Conservation (phyloP, 1,140 invertebrate species). For the Thaumetopoea pityocampa region DNA sequence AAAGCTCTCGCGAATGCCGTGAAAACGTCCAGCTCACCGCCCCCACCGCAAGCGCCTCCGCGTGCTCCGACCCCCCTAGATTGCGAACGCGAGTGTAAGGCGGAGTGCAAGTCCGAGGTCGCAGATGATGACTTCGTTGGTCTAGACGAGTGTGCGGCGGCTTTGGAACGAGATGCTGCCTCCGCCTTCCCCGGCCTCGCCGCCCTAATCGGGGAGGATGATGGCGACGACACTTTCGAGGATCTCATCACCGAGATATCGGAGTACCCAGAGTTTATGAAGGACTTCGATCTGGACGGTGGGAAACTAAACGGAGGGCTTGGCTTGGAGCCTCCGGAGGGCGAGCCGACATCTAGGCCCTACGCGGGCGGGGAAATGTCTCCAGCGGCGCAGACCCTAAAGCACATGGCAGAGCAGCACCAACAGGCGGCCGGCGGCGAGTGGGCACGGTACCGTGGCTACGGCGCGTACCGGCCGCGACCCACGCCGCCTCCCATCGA, state of each 20-base stretch:
- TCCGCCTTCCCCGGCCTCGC: slow-evolving; percentile 86
- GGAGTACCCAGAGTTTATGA: slow-evolving; percentile 89
- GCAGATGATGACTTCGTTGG: slow-evolving; percentile 90
- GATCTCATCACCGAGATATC: slow-evolving; percentile 92
- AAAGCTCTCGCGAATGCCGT: slow-evolving; percentile 90
- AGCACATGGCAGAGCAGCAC: slow-evolving; percentile 97
- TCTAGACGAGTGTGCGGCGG: slow-evolving; percentile 86
- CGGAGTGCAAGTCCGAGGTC: slow-evolving; percentile 89
- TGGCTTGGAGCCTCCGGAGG: slow-evolving; percentile 53
- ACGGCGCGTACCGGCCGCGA: slow-evolving; percentile 79
- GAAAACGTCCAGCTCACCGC: slow-evolving; percentile 83
- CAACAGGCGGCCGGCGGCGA: slow-evolving; percentile 82
- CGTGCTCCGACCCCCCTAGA: slow-evolving; percentile 74
- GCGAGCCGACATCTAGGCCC: slow-evolving; percentile 71
- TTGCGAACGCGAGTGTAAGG: slow-evolving; percentile 73
- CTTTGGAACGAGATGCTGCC: slow-evolving; percentile 86
- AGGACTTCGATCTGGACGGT: slow-evolving; percentile 83
- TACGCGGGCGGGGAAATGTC: slow-evolving; percentile 80
- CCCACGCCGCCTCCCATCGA: slow-evolving; percentile 77
- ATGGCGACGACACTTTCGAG: slow-evolving; percentile 90
- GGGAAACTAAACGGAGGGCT: slow-evolving; percentile 64
- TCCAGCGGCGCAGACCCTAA: slow-evolving; percentile 93
- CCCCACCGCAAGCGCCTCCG: slow-evolving; percentile 59
- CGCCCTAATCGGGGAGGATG: slow-evolving; percentile 88
- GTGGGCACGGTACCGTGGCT: slow-evolving; percentile 78